Evolutionary conservation across 2,113 vertebrate genomes (phyloP), one percentile per base, ranked within the genome.

Genomic region (Dunckerocampus dactyliophorus): DNA sequence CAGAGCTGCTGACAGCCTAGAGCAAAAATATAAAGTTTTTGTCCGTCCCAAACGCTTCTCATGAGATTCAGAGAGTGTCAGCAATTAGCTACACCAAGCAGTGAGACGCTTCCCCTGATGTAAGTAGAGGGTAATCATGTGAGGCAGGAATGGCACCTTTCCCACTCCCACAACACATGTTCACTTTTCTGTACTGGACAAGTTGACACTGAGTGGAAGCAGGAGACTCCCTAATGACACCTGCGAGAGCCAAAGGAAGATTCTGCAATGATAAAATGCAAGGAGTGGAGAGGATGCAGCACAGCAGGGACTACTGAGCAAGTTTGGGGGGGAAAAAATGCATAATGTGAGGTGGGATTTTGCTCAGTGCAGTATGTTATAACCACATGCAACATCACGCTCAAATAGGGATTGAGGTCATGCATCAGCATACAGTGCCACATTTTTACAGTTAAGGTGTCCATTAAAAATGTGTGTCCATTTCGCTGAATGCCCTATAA

Each of bases 81-180:
- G 2, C 37, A 24, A 16, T 9, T 34, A 39, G 14, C 31, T 14
- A 15, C 20, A 15, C 14, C 22, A 13, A 42, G 48, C 52, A 14
- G 5, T 8, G 46, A n/a, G 69, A 43, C 51, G 28, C 24, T 53
- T 53, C 16, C 56, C 20, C 8, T 65, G 53, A 62, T 66, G 45
- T 55, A 65, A 70, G 62, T 48, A 53, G 11, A 2, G 53, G 2
- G 28, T 59, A 62, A 72, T 58, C 58, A 43, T 47, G 21, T n/a
- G n/a, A 57, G 63, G 22, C 59, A 63, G 63, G 39, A 60, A 39
- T 42, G 31, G 11, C 49, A 70, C 59, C 55, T 63, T 63, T 57
- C 39, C 14, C 17, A 45, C 37, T 62, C 19, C 51, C 16, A 37
- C 56, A 21, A 24, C 56, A 62, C 54, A 62, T 58, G 31, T 64